Conservation (phyloP, 2,888 invertebrate species). For the Baccha elongata region DNA sequence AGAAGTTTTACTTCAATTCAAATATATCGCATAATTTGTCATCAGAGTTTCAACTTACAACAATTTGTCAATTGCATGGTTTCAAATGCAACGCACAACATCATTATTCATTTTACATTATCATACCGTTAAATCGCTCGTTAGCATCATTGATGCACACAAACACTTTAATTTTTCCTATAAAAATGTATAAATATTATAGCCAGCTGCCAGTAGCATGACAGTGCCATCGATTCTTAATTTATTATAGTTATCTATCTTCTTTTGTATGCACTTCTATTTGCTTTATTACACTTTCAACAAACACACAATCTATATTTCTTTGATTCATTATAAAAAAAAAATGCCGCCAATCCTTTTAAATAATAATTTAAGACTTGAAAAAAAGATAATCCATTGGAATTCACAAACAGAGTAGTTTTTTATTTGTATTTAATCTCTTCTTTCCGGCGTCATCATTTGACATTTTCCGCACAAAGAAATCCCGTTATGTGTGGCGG, state of each 20-base stretch:
- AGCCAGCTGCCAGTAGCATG: neutral
- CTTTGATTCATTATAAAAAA: slow-evolving; percentile 26
- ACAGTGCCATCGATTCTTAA: slow-evolving; percentile 10
- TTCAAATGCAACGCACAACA: slow-evolving; percentile 2
- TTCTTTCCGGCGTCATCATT: slow-evolving; percentile 25
- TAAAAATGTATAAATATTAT: neutral
- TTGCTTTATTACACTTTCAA: neutral
- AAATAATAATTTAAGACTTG: slow-evolving; percentile 1
- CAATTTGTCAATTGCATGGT: slow-evolving; percentile 10
- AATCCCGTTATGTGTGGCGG: slow-evolving; percentile 23
- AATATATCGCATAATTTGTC: neutral
- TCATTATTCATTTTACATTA: slow-evolving; percentile 17
- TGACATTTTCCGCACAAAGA: slow-evolving; percentile 39
- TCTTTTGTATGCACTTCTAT: neutral
- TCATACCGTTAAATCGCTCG: slow-evolving; percentile 34
- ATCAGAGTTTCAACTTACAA: no score
- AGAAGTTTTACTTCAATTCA: no score
- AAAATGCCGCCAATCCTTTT: slow-evolving; percentile 37
- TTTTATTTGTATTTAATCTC: neutral
- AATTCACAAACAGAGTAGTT: slow-evolving; percentile 16
- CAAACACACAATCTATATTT: slow-evolving; percentile 10
- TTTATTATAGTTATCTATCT: neutral
- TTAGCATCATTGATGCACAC: slow-evolving; percentile 25
- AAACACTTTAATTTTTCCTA: slow-evolving; percentile 8
- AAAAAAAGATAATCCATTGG: slow-evolving; percentile 33